Evolutionary conservation across 2,113 vertebrate genomes (phyloP).

Genomic region (Engraulis encrasicolus): DNA sequence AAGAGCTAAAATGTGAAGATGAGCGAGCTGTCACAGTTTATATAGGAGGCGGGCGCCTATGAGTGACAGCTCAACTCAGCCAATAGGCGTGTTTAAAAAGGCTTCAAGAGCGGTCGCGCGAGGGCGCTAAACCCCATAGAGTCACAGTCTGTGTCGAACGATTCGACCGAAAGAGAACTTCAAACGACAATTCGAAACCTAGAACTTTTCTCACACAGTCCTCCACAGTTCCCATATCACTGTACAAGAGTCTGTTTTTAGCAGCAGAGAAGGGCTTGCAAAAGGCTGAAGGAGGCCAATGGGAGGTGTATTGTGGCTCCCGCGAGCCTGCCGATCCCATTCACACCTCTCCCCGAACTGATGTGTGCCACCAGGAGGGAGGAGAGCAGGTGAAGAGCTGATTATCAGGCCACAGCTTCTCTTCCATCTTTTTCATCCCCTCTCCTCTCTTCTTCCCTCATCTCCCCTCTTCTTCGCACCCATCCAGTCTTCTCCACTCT

Average conservation of each 20-base stretch:
- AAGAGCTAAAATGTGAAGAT: too few relatives aligned
- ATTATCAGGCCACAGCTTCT: background rate
- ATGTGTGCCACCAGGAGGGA: conserved; percentile 4
- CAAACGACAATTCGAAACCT: too few relatives aligned
- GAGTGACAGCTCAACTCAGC: too few relatives aligned
- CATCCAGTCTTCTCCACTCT: too few relatives aligned
- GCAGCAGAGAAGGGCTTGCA: background rate
- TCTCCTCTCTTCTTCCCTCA: background rate
- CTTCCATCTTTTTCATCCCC: background rate
- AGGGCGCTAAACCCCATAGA: too few relatives aligned
- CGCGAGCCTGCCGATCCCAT: background rate
- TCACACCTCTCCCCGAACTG: background rate
- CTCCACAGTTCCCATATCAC: background rate
- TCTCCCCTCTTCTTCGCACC: background rate
- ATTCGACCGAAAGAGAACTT: too few relatives aligned
- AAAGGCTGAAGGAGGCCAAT: background rate
- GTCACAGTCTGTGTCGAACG: too few relatives aligned
- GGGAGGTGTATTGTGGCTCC: background rate
- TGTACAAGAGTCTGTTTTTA: background rate
- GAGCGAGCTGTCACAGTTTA: too few relatives aligned
- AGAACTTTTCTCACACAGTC: too few relatives aligned
- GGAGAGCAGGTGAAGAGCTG: background rate
- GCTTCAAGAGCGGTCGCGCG: too few relatives aligned
- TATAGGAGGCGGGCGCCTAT: too few relatives aligned
- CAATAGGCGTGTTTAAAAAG: too few relatives aligned